Evolutionary conservation across 2,113 vertebrate genomes (phyloP), one percentile per base, ranked within the genome.

Genomic region (Pardalotus punctatus): DNA sequence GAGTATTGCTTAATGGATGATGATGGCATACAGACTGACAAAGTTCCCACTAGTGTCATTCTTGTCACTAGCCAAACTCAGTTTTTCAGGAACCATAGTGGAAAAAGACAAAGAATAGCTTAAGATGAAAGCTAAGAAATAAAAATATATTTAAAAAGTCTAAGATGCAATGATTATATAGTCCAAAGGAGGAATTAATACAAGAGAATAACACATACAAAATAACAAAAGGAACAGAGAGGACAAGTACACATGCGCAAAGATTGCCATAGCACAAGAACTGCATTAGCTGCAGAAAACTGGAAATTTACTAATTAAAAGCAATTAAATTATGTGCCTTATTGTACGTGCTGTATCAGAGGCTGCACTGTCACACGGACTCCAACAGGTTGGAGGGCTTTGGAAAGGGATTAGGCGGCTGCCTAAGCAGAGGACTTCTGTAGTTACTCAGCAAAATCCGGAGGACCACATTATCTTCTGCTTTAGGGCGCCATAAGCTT

Each of bases 301-400:
- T 24, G 42, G 14, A 38, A 61, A 54, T 28, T 28, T 42, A 24
- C 28, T 35, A 29, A 53, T 35, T 61, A 50, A 86, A 19, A 88
- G 6, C n/a, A 76, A 65, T n/a, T 48, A 56, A 82, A 45, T 14
- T 0, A 35, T 8, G 33, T 28, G 38, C 10, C 9, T 78, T 54
- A 62, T 19, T 12, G 33, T n/a, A 64, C 9, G 16, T 3, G 29
- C n/a, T n/a, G 4, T 5, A 53, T 28, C 2, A 8, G 0, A 3
- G n/a, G 36, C 20, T 31, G 29, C 50, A 5, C 36, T 38, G 40
- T 15, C 53, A 23, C 15, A 53, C 0, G 0, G 43, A 40, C n/a
- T 70, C 47, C 42, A 58, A 24, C 27, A 28, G 35, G 10, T 6
- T 12, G 31, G 48, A 24, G 71, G 40, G 21, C 45, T 36, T n/a